Percentiles rank a stretch among this genome's conserved stretches.
Conservation (phyloP, 2,113 vertebrate species). For the Microcebus tavaratra region DNA sequence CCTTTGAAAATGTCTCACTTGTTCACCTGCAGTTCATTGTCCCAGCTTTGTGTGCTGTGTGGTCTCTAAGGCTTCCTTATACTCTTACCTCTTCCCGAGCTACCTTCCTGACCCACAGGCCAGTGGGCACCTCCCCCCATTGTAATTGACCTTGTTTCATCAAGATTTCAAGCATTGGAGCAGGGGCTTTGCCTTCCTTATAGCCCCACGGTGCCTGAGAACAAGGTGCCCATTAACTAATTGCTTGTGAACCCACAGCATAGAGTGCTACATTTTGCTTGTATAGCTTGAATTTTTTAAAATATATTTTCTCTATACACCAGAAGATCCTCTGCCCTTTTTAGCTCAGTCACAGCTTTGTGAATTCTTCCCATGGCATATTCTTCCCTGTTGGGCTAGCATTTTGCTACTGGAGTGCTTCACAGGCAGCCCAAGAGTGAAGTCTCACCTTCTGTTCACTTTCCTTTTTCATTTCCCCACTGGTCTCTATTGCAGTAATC, state of each 20-base stretch:
- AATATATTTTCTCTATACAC: not conserved
- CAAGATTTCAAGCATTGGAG: not conserved
- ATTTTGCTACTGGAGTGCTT: not conserved
- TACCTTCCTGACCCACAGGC: not conserved
- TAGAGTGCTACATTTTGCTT: not conserved
- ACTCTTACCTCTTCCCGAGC: not conserved
- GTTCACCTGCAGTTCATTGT: no score
- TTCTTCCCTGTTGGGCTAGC: not conserved
- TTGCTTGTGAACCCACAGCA: not conserved
- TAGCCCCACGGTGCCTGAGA: not conserved
- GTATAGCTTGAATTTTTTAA: slow-evolving; percentile 25
- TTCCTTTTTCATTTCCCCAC: not conserved
- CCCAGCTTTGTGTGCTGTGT: fast-evolving
- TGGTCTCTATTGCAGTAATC: not conserved
- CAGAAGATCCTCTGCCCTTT: slow-evolving; percentile 56
- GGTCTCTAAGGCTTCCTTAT: not conserved
- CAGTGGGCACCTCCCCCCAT: not conserved
- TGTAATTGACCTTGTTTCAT: not conserved
- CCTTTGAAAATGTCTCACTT: not conserved
- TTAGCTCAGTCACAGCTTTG: slow-evolving; percentile 39
- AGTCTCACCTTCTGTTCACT: not conserved
- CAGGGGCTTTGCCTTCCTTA: not conserved
- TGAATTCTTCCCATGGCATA: slow-evolving; percentile 39
- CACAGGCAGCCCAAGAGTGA: not conserved
- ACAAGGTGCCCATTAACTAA: not conserved